Evolutionary conservation across 92 coral and sea anemone species (phyloP).

Genomic region (Palythoa grandis): DNA sequence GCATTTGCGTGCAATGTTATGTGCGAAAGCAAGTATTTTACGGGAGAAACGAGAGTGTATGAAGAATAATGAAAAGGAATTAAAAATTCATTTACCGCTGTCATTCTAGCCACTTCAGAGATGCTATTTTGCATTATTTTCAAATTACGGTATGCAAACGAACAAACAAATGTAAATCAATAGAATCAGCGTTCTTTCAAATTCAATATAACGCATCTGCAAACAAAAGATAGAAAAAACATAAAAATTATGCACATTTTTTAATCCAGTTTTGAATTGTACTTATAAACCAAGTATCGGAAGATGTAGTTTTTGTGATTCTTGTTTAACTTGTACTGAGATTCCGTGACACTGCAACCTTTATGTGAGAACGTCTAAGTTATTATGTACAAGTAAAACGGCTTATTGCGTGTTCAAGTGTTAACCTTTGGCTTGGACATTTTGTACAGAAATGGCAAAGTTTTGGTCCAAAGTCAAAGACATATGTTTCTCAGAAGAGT

Average conservation of each 20-base stretch:
- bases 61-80: background rate
- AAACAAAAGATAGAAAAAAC: background rate
- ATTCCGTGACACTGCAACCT: background rate
- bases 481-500: constrained; percentile 52
- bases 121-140: background rate
- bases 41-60: no score
- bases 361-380: background rate
- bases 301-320: background rate
- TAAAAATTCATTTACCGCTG: background rate
- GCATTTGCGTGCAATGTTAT: no score
- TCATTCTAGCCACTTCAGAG: background rate
- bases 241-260: background rate
- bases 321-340: background rate
- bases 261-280: background rate
- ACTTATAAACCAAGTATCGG: background rate
- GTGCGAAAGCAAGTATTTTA: no score
- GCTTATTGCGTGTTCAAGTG: background rate
- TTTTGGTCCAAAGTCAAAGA: constrained; percentile 73
- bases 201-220: background rate
- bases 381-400: background rate
- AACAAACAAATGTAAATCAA: background rate
- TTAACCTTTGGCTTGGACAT: background rate
- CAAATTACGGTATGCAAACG: background rate
- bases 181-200: background rate
- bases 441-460: constrained; percentile 64